Conservation (phyloP, 2,888 invertebrate species). For the Rugalucina vietnamica region DNA sequence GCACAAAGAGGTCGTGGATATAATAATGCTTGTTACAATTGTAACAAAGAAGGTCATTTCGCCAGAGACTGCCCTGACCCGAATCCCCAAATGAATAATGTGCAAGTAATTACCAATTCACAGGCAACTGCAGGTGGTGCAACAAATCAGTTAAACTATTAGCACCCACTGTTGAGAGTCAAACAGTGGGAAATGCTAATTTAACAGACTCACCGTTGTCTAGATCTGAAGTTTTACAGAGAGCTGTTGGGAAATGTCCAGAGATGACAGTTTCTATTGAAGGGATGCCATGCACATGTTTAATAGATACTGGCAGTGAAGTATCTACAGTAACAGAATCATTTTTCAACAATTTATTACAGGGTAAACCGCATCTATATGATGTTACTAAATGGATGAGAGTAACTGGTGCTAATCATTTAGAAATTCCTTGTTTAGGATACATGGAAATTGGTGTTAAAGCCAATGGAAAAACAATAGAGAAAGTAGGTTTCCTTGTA, state of each 20-base stretch:
- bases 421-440: background rate
- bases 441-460: background rate
- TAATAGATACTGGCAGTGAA: background rate
- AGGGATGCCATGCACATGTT: background rate
- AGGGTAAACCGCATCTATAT: background rate
- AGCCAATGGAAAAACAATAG: background rate
- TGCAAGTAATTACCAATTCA: too few relatives aligned
- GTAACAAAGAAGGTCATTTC: background rate
- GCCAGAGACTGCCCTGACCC: background rate
- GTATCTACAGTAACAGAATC: background rate
- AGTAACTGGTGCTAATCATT: background rate
- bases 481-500: background rate
- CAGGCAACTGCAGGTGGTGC: background rate
- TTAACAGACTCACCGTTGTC: background rate
- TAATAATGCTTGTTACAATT: background rate
- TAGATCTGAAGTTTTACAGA: background rate
- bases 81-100: too few relatives aligned
- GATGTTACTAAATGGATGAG: conserved; percentile 2
- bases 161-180: conserved; percentile 1
- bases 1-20: background rate
- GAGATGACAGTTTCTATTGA: background rate
- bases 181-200: background rate
- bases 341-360: background rate
- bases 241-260: background rate
- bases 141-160: background rate